phyloP scores from a whole-genome alignment of 2,888 invertebrate genomes.

The Lypha dubia region DNA sequence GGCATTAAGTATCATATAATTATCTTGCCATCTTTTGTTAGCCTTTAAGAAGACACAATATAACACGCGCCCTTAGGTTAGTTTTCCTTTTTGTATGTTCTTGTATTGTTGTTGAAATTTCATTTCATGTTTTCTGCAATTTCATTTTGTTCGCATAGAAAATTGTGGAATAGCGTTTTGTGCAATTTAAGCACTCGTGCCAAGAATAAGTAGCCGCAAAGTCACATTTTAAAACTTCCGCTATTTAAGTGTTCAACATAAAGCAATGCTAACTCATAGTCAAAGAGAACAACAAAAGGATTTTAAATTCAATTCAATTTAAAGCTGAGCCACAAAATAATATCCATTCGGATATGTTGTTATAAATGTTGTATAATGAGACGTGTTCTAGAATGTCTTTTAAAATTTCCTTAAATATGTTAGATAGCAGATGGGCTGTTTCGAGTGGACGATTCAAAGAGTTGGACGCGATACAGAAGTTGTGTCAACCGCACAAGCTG shows the following conservation, averaged over 20 bases:
- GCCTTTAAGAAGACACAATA: background rate
- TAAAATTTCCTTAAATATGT: no score
- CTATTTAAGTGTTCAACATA: constrained; percentile 40
- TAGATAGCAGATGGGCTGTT: no score
- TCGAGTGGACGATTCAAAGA: no score
- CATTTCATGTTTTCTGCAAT: constrained; percentile 38
- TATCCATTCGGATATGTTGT: no score
- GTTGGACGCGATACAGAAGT: no score
- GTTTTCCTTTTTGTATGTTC: constrained; percentile 47
- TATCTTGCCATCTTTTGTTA: background rate
- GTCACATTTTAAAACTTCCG: constrained; percentile 57
- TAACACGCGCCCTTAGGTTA: constrained; percentile 35
- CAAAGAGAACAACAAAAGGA: background rate
- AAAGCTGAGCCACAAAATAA: no score
- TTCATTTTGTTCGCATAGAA: constrained; percentile 21
- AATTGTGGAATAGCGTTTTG: constrained; percentile 46
- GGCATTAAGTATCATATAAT: background rate
- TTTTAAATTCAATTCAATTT: no score
- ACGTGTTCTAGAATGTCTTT: no score
- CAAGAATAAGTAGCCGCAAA: constrained; percentile 59
- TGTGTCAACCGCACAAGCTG: no score
- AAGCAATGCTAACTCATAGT: constrained; percentile 13
- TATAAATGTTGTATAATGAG: no score
- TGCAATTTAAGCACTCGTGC: constrained; percentile 56
- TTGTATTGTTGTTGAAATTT: constrained; percentile 44